Conservation (phyloP, 2,888 invertebrate genomes). For the Cyaniris semiargus region DNA sequence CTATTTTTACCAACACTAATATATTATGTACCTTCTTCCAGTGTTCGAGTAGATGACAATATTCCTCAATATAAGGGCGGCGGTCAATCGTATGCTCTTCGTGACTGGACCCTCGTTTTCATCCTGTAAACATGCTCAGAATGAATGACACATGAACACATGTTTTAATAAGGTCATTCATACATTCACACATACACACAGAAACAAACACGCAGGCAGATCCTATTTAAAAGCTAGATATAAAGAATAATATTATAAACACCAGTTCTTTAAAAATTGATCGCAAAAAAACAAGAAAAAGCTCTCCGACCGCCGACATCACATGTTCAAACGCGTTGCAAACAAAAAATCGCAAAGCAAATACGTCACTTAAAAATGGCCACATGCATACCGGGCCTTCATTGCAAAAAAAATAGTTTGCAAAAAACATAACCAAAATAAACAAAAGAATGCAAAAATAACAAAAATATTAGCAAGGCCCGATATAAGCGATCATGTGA, state of each 20-base stretch:
- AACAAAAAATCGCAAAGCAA: constrained; percentile 11
- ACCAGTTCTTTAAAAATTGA: not conserved
- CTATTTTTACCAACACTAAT: no score
- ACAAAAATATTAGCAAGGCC: constrained; percentile 33
- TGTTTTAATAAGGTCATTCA: not conserved
- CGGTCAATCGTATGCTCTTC: constrained; percentile 98
- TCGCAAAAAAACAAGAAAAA: constrained; percentile 20
- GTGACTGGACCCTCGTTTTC: constrained; percentile 99
- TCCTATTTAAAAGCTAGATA: constrained; percentile 22
- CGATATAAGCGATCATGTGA: constrained; percentile 42
- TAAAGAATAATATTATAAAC: no score
- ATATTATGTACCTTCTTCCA: constrained; percentile 96
- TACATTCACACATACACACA: constrained; percentile 37
- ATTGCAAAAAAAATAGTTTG: not conserved
- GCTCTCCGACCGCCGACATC: not conserved
- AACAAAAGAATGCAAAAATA: not conserved
- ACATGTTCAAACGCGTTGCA: constrained; percentile 16
- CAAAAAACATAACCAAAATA: constrained; percentile 4
- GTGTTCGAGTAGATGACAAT: constrained; percentile 96
- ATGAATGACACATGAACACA: not conserved
- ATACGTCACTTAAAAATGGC: constrained; percentile 21
- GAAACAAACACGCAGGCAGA: constrained; percentile 36
- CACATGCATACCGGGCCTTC: constrained; percentile 32
- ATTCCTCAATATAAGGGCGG: constrained; percentile 97
- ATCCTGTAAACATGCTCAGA: constrained; percentile 82